Evolutionary conservation across 92 coral and sea anemone genomes (phyloP), one percentile per base, ranked within the genome.

Genomic region (Porites rus): DNA sequence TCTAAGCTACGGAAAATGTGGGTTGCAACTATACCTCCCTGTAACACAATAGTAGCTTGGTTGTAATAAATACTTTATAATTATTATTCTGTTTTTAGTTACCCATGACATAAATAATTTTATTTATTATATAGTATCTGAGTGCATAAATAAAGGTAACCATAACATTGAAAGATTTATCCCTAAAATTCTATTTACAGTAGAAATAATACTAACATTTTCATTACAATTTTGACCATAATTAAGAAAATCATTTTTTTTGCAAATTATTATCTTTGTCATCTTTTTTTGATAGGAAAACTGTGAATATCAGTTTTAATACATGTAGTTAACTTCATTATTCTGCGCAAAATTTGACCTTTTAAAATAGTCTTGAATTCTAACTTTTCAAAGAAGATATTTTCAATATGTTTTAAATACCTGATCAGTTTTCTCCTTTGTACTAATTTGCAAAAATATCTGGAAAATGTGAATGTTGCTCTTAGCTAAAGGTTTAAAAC

Each of bases 121-220:
- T 38, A 38, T 38, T 38, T 38, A 38, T 38, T 4, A 38, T 38
- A 38, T 64, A 54, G 59, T 69, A 51, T 21, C 74, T 22, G 63
- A 68, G 85, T 80, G 85, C 75, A 69, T 69, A 69, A 80, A 80
- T 69, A 68, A 68, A 28, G 66, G 21, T 28, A 65, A 63, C 58
- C 51, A 76, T 17, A 10, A 62, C 10, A 61, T 12, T 43, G 58
- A 18, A 25, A 63, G 18, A 56, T 56, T 56, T 56, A 14, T 14
- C 61, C 20, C 9, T 19, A 28, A 16, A 77, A 31, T 38, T 1
- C 7, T 61, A 73, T 75, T 52, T n/a, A 51, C 17, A 51, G 5
- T 54, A 76, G 16, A 7, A 20, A 4, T 20, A 38, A 8, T 56
- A 14, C 61, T 2, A 10, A 56, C 16, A 62, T 71, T 58, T 25